Conservation (phyloP, 2,888 invertebrate species). For the Neria commutata region DNA sequence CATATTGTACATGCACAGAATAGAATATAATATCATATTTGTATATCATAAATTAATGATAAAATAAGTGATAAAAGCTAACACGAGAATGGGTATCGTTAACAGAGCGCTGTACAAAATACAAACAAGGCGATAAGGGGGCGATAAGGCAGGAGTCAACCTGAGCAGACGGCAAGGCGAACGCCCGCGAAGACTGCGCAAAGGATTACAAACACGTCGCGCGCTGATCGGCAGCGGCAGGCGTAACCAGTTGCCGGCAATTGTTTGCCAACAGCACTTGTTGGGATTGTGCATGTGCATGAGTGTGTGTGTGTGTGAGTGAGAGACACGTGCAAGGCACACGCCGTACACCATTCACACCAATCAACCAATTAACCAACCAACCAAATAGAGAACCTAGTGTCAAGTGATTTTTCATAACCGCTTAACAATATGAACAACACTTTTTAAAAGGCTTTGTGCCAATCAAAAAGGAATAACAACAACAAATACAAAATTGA, state of each 20-base stretch:
- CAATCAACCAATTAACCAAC: no score
- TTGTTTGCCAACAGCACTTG: background rate
- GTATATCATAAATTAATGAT: constrained; percentile 22
- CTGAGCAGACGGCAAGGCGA: background rate
- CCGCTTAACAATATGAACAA: constrained; percentile 5
- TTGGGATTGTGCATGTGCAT: no score
- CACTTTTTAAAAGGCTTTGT: constrained; percentile 22
- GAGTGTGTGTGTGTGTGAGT: no score
- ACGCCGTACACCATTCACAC: no score
- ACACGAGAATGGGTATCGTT: constrained; percentile 21
- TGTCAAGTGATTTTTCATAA: constrained; percentile 15
- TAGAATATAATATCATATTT: constrained; percentile 24
- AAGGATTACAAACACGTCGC: background rate
- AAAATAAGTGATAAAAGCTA: constrained; percentile 16
- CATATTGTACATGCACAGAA: constrained; percentile 15
- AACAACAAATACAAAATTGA: background rate
- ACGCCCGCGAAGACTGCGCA: background rate
- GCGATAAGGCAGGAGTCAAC: background rate
- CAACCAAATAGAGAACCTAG: constrained; percentile 6
- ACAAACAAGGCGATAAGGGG: background rate
- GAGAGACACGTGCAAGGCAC: constrained; percentile 52
- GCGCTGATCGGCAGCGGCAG: background rate
- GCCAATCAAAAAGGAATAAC: background rate
- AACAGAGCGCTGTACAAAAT: background rate
- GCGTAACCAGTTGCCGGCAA: no score